A percentile compares a stretch with the other conserved stretches of the same genome.
phyloP scores from a whole-genome alignment of 2,888 invertebrate species.

The Galerucella calmariensis region DNA sequence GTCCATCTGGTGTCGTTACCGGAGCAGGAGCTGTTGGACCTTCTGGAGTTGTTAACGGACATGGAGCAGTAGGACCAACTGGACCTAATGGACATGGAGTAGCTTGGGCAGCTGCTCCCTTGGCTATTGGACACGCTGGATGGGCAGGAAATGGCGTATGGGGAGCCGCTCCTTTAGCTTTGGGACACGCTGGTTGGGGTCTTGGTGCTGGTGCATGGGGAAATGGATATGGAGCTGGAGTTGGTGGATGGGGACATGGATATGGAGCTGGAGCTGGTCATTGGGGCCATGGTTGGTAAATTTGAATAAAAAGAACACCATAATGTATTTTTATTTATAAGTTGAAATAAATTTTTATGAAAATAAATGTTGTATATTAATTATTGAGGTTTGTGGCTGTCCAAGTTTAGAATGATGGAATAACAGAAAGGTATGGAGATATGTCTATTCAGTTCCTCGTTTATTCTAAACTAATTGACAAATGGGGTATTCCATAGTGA shows the following conservation, averaged over 20 bases:
- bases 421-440: no score
- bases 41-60: slow-evolving; percentile 43
- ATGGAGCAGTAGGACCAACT: slow-evolving; percentile 39
- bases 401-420: no score
- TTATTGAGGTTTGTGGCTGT: no score
- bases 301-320: not conserved
- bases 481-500: not conserved
- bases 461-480: no score
- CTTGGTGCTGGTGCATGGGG: not conserved
- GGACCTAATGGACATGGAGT: not conserved
- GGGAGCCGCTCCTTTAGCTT: slow-evolving; percentile 29
- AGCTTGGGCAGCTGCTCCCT: not conserved
- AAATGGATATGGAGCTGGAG: slow-evolving; percentile 5
- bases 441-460: no score
- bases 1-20: slow-evolving; percentile 40
- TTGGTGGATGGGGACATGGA: not conserved
- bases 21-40: slow-evolving; percentile 42
- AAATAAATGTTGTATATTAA: not conserved
- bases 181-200: slow-evolving; percentile 1
- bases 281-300: slow-evolving; percentile 5
- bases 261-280: not conserved
- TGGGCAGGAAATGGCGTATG: not conserved
- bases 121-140: slow-evolving; percentile 3
- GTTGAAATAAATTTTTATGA: not conserved
- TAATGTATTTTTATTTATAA: not conserved